phyloP scores from a whole-genome alignment of 2,113 vertebrate species.

The Opisthocomus hoazin region DNA sequence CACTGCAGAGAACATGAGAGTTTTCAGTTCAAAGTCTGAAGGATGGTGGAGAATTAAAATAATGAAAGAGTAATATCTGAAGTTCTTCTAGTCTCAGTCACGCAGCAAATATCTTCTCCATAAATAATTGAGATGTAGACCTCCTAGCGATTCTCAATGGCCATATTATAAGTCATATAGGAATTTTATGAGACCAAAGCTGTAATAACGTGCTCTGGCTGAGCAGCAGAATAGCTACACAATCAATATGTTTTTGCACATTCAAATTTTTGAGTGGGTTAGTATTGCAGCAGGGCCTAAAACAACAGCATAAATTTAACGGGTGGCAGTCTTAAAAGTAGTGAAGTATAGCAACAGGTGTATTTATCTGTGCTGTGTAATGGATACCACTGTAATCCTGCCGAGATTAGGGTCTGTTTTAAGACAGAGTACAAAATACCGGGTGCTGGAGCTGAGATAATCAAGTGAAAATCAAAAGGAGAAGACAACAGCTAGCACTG shows the following conservation, averaged over 20 bases:
- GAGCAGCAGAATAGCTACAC: not conserved
- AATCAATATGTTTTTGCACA: not conserved
- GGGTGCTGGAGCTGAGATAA: not conserved
- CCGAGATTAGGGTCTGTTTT: conserved; percentile 15
- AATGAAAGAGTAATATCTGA: not conserved
- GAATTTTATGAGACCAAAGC: conserved; percentile 12
- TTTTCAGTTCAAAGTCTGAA: not conserved
- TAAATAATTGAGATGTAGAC: not conserved
- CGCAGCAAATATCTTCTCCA: not conserved
- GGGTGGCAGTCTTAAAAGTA: conserved; percentile 29
- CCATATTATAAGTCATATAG: not conserved
- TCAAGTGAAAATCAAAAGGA: not conserved
- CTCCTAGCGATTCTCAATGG: not conserved
- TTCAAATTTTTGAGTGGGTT: not conserved
- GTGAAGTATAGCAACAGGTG: not conserved
- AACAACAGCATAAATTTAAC: not conserved
- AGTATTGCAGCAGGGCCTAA: not conserved
- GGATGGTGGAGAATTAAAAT: not conserved
- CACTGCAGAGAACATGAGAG: not conserved
- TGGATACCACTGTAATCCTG: not conserved
- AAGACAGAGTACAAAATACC: not conserved
- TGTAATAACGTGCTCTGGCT: not conserved
- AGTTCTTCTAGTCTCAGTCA: not conserved
- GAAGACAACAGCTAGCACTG: conserved; percentile 32
- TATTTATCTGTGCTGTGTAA: conserved; percentile 13